Percentiles rank a stretch among this genome's conserved stretches.
Conservation (phyloP, 2,797 vertebrate species). For the Parauchenoglanis ngamensis region DNA sequence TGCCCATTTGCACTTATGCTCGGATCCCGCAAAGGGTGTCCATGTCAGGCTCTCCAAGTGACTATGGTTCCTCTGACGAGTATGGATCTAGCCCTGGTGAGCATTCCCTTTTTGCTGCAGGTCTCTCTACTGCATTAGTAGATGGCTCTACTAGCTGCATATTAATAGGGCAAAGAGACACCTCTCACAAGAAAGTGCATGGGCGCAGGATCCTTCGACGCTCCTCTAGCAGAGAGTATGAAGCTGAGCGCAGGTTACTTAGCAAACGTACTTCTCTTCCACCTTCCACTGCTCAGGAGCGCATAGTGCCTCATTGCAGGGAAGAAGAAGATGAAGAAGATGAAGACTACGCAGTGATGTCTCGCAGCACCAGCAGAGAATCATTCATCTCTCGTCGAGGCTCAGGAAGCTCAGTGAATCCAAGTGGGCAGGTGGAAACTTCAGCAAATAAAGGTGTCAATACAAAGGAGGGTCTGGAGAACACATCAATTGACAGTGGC, state of each 20-base stretch:
- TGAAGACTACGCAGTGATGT: constrained; percentile 83
- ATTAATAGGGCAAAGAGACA: constrained; percentile 77
- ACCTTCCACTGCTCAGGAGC: constrained; percentile 71
- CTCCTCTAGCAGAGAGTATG: constrained; percentile 73
- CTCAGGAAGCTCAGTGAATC: constrained; percentile 56
- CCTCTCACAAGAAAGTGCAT: constrained; percentile 70
- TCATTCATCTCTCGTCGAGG: constrained; percentile 62
- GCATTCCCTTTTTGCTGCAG: constrained; percentile 74
- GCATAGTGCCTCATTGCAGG: constrained; percentile 64
- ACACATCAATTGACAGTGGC: constrained; percentile 68
- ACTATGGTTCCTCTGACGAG: constrained; percentile 85
- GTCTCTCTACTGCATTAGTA: constrained; percentile 62
- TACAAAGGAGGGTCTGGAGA: constrained; percentile 57
- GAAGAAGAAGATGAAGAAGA: constrained; percentile 77
- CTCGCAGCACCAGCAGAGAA: constrained; percentile 68
- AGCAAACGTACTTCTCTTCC: constrained; percentile 81
- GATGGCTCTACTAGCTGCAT: constrained; percentile 78
- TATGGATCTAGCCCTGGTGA: constrained; percentile 83
- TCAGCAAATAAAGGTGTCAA: constrained; percentile 63
- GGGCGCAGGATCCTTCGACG: constrained; percentile 74
- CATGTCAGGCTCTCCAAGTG: constrained; percentile 78
- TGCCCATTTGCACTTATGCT: constrained; percentile 76
- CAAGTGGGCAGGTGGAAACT: constrained; percentile 60
- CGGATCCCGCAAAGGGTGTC: constrained; percentile 79
- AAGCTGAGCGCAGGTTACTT: constrained; percentile 74